Evolutionary conservation across 2,888 invertebrate genomes (phyloP).

Genomic region (Diplazon laetatorius): DNA sequence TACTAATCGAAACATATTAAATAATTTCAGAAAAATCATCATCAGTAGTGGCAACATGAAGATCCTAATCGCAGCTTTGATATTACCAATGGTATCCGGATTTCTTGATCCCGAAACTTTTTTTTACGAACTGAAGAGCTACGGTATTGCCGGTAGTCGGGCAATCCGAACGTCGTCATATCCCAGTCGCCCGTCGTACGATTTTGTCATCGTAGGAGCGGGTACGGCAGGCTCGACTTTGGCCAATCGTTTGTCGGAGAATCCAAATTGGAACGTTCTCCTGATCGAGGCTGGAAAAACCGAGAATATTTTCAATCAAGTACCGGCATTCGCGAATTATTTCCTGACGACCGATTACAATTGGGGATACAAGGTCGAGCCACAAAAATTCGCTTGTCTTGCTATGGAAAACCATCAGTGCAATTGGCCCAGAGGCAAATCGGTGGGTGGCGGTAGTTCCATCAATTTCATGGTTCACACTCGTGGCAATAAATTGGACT

Average conservation of each 20-base stretch:
- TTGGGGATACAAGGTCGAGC: slow-evolving; percentile 89
- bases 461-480: slow-evolving; percentile 79
- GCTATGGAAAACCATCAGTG: slow-evolving; percentile 89
- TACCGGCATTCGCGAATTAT: slow-evolving; percentile 85
- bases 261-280: slow-evolving; percentile 85
- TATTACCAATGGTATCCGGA: no score
- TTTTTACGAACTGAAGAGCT: no score
- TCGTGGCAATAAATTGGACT: slow-evolving; percentile 66
- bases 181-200: slow-evolving; percentile 83
- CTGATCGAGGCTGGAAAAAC: slow-evolving; percentile 87
- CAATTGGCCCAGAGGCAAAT: slow-evolving; percentile 87
- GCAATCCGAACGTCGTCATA: slow-evolving; percentile 70
- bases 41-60: no score
- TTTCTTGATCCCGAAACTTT: no score
- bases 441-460: slow-evolving; percentile 76
- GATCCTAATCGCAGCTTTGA: no score
- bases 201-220: slow-evolving; percentile 88
- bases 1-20: no score
- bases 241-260: slow-evolving; percentile 88
- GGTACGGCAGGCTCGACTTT: slow-evolving; percentile 89
- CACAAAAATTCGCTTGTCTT: slow-evolving; percentile 85
- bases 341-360: slow-evolving; percentile 86
- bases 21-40: no score
- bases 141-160: slow-evolving; percentile 56
- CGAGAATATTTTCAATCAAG: slow-evolving; percentile 84